phyloP scores from a whole-genome alignment of 2,888 invertebrate genomes.

The Drosophila siamana region DNA sequence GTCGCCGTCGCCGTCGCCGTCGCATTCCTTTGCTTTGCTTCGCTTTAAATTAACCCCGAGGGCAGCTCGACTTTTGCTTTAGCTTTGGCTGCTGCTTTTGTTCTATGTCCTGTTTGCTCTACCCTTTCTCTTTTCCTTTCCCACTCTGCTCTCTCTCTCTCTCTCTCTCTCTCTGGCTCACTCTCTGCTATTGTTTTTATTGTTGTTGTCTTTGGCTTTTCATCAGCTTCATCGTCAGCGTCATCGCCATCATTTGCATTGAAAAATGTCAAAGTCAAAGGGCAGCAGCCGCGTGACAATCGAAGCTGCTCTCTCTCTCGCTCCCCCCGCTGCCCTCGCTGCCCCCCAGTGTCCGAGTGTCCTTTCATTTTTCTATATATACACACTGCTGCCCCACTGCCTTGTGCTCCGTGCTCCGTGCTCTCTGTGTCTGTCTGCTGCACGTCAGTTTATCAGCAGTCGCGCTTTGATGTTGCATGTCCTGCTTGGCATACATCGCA shows the following conservation, averaged over 20 bases:
- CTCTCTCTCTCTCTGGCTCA: not conserved
- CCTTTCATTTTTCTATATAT: no score
- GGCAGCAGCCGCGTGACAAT: slow-evolving; percentile 65
- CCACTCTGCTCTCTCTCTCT: not conserved
- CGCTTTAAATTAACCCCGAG: slow-evolving; percentile 70
- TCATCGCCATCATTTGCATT: slow-evolving; percentile 74
- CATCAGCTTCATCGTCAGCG: slow-evolving; percentile 62
- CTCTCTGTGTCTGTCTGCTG: slow-evolving; percentile 60
- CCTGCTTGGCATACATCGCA: slow-evolving; percentile 28
- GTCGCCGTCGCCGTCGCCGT: slow-evolving; percentile 4
- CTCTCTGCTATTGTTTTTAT: slow-evolving; percentile 49
- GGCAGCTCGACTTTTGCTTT: slow-evolving; percentile 66
- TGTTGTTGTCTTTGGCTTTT: slow-evolving; percentile 77
- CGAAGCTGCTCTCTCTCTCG: slow-evolving; percentile 51
- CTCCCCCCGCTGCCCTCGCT: slow-evolving; percentile 1
- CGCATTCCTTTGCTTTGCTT: slow-evolving; percentile 41
- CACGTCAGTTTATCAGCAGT: slow-evolving; percentile 69
- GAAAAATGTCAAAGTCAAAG: slow-evolving; percentile 81
- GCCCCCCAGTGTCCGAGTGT: slow-evolving; percentile 52
- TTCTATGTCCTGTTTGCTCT: slow-evolving; percentile 51
- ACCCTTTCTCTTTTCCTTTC: slow-evolving; percentile 9
- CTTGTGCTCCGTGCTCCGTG: no score
- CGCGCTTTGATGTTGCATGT: slow-evolving; percentile 64
- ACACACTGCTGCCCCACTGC: slow-evolving; percentile 23
- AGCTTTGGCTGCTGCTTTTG: slow-evolving; percentile 41